Base-by-base conservation (phyloP, 2,113 vertebrate species). In the Burhinus oedicnemus region DNA sequence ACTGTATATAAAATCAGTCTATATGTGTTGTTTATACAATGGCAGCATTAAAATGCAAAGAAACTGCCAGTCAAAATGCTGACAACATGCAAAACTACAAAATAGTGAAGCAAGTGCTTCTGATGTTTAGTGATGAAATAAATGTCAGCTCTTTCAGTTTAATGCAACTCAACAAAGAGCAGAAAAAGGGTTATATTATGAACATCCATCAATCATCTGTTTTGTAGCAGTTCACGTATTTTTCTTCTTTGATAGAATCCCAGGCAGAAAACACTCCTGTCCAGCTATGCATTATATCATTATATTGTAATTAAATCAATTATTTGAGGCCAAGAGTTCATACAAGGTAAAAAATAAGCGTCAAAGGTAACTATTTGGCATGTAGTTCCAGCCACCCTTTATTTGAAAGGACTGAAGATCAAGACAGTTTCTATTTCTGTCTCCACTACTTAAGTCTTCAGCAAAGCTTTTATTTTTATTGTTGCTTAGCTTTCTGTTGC, bases 1-100 rank as follows among this genome's bases (percentile, higher is more conserved):
- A 68, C 61, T 88, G 83, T 89, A 7, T 72, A 76, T 86, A 70
- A 96, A 97, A 92, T 75, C 66, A 78, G 26, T 62, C 71, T 91
- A 9, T 90, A 36, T 55, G 40, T 87, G 32, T 14, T 70, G 49
- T 69, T 95, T 91, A 72, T 86, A 87, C 45, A 76, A 47, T 65
- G 70, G 38, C 79, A 94, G 62, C 70, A 90, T 87, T 93, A 91
- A 93, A 91, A 92, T 83, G 72, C 69, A 80, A 51, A 70, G 42
- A 86, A 89, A 65, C 52, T 95, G 57, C 64, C 81, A 70, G 74
- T 95, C 90, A 97, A 93, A 96, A 66, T 88, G 88, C 88, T 96
- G 95, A 96, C 89, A 95, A 65, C 51, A 9, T 86, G 47, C 54
- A 92, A 84, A 95, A 62, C 38, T 76, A 22, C 30, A 62, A 87